A percentile compares a stretch with the other conserved stretches of the same genome.
Evolutionary conservation across 2,888 invertebrate genomes (phyloP).

Genomic region (Leptodirus hochenwartii): DNA sequence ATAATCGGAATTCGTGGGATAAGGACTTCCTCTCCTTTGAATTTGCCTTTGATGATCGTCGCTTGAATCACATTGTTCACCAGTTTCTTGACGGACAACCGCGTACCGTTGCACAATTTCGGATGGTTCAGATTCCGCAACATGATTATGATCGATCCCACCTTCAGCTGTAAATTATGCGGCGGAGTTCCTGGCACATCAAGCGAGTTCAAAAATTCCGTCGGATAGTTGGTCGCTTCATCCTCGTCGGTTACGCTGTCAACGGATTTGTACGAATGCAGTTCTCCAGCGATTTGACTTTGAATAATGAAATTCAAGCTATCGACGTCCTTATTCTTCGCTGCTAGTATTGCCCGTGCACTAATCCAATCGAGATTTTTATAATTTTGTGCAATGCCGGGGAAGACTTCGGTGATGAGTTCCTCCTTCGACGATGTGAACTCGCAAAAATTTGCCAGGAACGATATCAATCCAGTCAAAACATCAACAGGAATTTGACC

Average conservation of each 20-base stretch:
- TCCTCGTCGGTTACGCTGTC: slow-evolving; percentile 12
- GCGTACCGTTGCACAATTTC: slow-evolving; percentile 16
- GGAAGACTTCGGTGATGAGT: too few species aligned
- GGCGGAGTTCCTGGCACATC: slow-evolving; percentile 16
- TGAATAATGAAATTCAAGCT: background rate
- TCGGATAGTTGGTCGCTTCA: slow-evolving; percentile 14
- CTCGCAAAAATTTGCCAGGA: too few species aligned
- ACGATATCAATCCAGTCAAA: too few species aligned
- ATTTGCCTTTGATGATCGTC: slow-evolving; percentile 15
- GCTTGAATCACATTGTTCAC: slow-evolving; percentile 17
- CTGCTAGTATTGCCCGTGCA: too few species aligned
- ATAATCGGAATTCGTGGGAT: slow-evolving; percentile 20
- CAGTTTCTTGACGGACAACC: slow-evolving; percentile 14
- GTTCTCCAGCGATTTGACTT: background rate
- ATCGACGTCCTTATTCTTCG: slow-evolving; percentile 2
- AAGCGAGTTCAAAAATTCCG: slow-evolving; percentile 16
- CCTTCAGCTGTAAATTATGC: slow-evolving; percentile 16
- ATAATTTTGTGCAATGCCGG: too few species aligned
- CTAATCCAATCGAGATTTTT: too few species aligned
- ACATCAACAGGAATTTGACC: too few species aligned
- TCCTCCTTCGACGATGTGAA: too few species aligned
- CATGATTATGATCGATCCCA: slow-evolving; percentile 17
- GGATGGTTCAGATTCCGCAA: slow-evolving; percentile 17
- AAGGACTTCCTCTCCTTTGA: slow-evolving; percentile 15
- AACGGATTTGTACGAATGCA: slow-evolving; percentile 13